Evolutionary conservation across 2,888 invertebrate species (phyloP).

Genomic region (Sphaerophoria taeniata): DNA sequence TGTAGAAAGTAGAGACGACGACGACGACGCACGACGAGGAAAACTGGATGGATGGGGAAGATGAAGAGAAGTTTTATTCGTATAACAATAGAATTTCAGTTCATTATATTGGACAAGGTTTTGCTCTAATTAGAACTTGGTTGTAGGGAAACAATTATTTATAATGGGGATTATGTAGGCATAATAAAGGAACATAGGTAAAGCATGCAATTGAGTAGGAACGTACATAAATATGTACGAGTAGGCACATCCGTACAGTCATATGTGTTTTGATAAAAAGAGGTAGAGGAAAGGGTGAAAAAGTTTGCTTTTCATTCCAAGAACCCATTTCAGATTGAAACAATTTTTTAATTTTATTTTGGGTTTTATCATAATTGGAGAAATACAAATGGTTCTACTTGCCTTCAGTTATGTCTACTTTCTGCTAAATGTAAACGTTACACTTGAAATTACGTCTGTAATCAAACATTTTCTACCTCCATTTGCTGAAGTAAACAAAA

Average conservation of each 20-base stretch:
- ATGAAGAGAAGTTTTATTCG: conserved; percentile 60
- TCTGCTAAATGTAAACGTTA: no score
- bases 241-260: background rate
- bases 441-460: no score
- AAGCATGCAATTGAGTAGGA: background rate
- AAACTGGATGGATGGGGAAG: background rate
- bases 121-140: conserved; percentile 77
- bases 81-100: conserved; percentile 77
- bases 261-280: background rate
- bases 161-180: conserved; percentile 76
- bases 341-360: no score
- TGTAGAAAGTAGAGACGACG: background rate
- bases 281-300: no score
- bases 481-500: background rate
- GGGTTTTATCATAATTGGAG: no score
- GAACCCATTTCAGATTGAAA: no score
- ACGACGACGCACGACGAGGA: conserved; percentile 2
- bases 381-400: no score
- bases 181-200: conserved; percentile 31
- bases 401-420: background rate
- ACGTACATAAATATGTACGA: background rate
- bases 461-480: conserved; percentile 20
- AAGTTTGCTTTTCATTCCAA: no score
- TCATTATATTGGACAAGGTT: conserved; percentile 78
- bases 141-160: conserved; percentile 78